phyloP scores from a whole-genome alignment of 2,888 invertebrate genomes.

The Lepidochrysops patricia region DNA sequence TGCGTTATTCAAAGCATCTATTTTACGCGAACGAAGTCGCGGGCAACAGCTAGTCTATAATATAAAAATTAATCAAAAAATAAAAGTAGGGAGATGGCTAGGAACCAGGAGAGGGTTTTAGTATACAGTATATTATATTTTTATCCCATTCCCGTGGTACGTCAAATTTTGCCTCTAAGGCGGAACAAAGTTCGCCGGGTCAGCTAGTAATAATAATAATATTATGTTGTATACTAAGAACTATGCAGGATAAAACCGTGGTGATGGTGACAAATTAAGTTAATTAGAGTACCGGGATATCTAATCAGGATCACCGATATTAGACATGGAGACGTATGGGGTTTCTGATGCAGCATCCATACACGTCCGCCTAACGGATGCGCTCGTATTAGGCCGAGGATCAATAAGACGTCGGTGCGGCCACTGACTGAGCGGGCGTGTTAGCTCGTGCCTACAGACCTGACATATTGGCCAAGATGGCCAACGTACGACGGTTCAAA shows the following conservation, averaged over 20 bases:
- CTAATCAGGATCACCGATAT: slow-evolving; percentile 34
- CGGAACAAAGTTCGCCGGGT: too few relatives aligned
- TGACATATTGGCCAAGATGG: not conserved
- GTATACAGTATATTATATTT: too few relatives aligned
- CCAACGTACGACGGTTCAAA: too few relatives aligned
- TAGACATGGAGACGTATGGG: slow-evolving; percentile 34
- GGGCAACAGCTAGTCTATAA: not conserved
- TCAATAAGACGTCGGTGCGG: slow-evolving; percentile 40
- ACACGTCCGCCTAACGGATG: slow-evolving; percentile 37
- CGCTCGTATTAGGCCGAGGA: slow-evolving; percentile 36
- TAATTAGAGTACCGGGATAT: slow-evolving; percentile 22
- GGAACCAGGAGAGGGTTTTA: too few relatives aligned
- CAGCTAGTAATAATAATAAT: too few relatives aligned
- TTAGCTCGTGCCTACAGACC: not conserved
- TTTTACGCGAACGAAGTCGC: too few relatives aligned
- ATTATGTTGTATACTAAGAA: too few relatives aligned
- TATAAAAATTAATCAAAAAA: too few relatives aligned
- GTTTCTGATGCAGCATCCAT: slow-evolving; percentile 47
- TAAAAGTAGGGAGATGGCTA: too few relatives aligned
- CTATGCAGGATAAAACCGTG: not conserved
- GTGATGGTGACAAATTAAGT: not conserved
- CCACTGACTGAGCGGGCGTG: slow-evolving; percentile 20
- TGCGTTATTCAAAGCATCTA: too few relatives aligned
- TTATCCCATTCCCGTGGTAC: too few relatives aligned
- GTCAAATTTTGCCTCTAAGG: too few relatives aligned